Percentiles rank a stretch among this genome's conserved stretches.
phyloP scores from a whole-genome alignment of 2,888 invertebrate genomes.

The Acrobasis suavella region DNA sequence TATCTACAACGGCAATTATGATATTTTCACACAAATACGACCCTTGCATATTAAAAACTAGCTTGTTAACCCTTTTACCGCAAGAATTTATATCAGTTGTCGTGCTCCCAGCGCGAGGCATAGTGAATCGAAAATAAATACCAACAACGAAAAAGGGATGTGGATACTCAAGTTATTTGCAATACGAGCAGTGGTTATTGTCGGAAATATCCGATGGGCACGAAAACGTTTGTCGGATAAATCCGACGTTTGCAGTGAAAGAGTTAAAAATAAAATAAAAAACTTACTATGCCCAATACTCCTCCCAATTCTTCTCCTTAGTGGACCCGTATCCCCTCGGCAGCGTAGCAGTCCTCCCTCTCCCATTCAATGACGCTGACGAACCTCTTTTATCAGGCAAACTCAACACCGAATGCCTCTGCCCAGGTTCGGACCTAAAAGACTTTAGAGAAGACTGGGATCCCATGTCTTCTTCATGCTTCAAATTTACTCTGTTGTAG shows the following conservation, averaged over 20 bases:
- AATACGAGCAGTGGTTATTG: no score
- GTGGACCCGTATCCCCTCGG: slow-evolving; percentile 71
- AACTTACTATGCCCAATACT: slow-evolving; percentile 78
- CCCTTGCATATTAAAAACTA: neutral
- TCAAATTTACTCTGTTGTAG: slow-evolving; percentile 57
- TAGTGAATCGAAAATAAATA: no score
- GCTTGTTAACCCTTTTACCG: no score
- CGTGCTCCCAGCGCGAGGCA: no score
- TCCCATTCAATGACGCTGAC: slow-evolving; percentile 55
- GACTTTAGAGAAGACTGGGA: slow-evolving; percentile 66
- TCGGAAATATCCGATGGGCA: no score
- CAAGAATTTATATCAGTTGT: no score
- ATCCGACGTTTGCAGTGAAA: no score
- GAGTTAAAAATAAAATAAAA: slow-evolving; percentile 29
- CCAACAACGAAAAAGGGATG: no score
- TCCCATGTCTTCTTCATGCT: slow-evolving; percentile 59
- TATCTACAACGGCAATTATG: no score
- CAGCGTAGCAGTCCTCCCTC: slow-evolving; percentile 63
- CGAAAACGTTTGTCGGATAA: no score
- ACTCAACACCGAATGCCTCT: slow-evolving; percentile 61
- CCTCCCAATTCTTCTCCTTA: slow-evolving; percentile 74
- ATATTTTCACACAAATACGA: neutral
- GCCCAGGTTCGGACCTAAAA: slow-evolving; percentile 66
- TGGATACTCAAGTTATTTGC: no score
- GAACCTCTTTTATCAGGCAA: slow-evolving; percentile 63